Evolutionary conservation across 2,888 invertebrate genomes (phyloP).

Genomic region (Papilio demoleus): DNA sequence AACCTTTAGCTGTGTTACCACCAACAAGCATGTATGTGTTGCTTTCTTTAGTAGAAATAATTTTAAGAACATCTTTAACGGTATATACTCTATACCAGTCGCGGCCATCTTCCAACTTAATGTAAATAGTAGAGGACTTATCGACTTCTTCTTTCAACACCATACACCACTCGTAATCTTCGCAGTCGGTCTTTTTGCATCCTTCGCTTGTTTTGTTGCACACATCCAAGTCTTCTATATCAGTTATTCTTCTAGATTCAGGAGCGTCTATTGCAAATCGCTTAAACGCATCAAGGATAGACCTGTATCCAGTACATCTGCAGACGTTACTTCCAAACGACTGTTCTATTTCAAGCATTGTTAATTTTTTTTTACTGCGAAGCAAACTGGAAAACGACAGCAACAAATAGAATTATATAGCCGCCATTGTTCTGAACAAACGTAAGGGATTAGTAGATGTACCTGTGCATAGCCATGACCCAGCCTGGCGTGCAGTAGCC

Average conservation of each 20-base stretch:
- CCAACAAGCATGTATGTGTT: constrained; percentile 86
- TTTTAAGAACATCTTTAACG: constrained; percentile 76
- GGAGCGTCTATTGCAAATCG: constrained; percentile 86
- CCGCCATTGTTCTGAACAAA: background rate
- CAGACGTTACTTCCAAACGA: constrained; percentile 91
- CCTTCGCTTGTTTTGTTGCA: constrained; percentile 48
- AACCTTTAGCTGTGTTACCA: constrained; percentile 92
- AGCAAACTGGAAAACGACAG: constrained; percentile 52
- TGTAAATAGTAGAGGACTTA: constrained; percentile 45
- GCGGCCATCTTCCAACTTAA: constrained; percentile 64
- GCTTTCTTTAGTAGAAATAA: constrained; percentile 66
- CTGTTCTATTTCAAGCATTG: constrained; percentile 87
- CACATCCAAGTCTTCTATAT: constrained; percentile 57
- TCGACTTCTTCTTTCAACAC: constrained; percentile 46
- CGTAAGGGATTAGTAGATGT: constrained; percentile 31
- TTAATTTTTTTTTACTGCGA: constrained; percentile 60
- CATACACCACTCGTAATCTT: constrained; percentile 55
- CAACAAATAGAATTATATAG: no score
- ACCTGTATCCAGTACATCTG: constrained; percentile 90
- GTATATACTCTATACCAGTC: constrained; percentile 80
- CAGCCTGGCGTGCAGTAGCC: constrained; percentile 89
- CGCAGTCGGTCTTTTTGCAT: constrained; percentile 44
- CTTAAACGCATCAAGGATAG: constrained; percentile 91
- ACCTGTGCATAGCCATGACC: constrained; percentile 89
- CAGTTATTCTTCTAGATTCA: constrained; percentile 67